Evolutionary conservation across 1,140 invertebrate genomes (phyloP), one percentile per base, ranked within the genome.

Genomic region (Bombus haemorrhoidalis): DNA sequence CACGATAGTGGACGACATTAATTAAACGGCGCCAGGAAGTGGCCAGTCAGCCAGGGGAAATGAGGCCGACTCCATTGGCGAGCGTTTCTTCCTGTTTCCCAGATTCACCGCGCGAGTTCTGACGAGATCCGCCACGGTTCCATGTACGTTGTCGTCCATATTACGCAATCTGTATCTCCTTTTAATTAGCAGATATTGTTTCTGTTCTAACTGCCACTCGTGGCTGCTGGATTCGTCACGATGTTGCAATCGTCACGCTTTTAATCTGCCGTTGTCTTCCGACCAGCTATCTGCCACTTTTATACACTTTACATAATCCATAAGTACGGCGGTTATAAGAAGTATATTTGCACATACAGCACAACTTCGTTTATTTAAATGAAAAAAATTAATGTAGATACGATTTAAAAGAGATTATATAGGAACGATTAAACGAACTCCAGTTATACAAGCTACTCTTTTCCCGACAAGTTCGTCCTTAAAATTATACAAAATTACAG

Each of bases 251-350:
- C 85, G 77, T 39, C 75, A 74, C 39, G n/a, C 37, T 37, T 75
- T 81, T 89, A 89, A 86, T 89, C 83, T 85, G 62, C 79, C 84
- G 81, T 88, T 78, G 64, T 89, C 72, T 89, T 88, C 69, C n/a
- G 41, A 34, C 57, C 39, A n/a, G 64, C 69, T 86, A 83, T 89
- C 87, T 28, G 12, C 43, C 34, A 25, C 37, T 53, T 47, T 71
- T 1, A 74, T 57, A 68, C 68, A 66, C 71, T 88, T 89, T 89
- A 89, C 80, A 89, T 89, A 89, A 89, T 76, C 69, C 79, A 59
- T 81, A 79, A 84, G 79, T 79, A 78, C 39, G 6, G 62, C 71
- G 64, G 12, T 32, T 18, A 18, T 34, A 37, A 59, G 57, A 13
- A 39, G 47, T 2, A 13, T 59, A 53, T 53, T 53, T 22, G 47